Conservation (phyloP, 2,888 invertebrate species). For the Dryococelus australis region DNA sequence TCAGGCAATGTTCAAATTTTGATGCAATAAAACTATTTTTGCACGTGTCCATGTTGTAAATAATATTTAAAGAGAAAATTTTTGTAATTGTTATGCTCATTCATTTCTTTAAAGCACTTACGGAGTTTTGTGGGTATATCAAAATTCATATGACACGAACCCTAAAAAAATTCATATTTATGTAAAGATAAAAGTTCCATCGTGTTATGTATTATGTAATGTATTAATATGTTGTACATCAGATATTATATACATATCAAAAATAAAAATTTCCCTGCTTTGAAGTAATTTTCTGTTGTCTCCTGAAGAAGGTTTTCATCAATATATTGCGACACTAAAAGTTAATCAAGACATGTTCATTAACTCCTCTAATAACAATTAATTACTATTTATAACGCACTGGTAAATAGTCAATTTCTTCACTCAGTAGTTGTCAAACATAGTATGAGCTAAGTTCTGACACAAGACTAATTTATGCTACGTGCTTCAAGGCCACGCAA, state of each 20-base stretch:
- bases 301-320: background rate
- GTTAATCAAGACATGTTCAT: too few relatives aligned
- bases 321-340: too few relatives aligned
- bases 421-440: too few relatives aligned
- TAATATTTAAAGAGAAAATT: background rate
- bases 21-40: background rate
- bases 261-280: background rate
- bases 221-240: background rate
- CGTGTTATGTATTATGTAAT: background rate
- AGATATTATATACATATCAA: background rate
- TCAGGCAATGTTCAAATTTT: too few relatives aligned
- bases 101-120: background rate
- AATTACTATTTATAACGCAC: too few relatives aligned
- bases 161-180: background rate
- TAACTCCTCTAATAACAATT: too few relatives aligned
- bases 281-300: background rate
- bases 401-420: too few relatives aligned
- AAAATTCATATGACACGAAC: background rate
- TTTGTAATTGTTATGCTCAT: background rate
- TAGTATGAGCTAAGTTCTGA: too few relatives aligned
- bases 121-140: background rate
- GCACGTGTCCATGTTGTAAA: background rate
- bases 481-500: too few relatives aligned
- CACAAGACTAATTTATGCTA: too few relatives aligned
- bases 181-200: background rate